Base-by-base conservation (phyloP, 2,888 invertebrate species). In the Melipona beecheii region DNA sequence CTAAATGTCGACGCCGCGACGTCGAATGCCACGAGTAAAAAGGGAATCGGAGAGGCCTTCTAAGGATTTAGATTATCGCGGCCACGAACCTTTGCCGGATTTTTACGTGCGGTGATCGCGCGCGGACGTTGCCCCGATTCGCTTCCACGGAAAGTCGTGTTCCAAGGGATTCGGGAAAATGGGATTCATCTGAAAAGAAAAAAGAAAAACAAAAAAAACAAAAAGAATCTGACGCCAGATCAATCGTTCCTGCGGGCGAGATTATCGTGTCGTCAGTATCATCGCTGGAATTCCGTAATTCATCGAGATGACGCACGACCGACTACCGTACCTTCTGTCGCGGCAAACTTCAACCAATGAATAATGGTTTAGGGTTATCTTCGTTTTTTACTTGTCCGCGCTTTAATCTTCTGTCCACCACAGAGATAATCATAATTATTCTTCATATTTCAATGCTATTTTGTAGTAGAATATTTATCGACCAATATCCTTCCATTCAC, bases 41-140 rank as follows among this genome's bases (percentile, higher is more conserved):
- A 84, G 83, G 74, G 73, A 83, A 79, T 71, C 74, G 65, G 74
- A n/a, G 43, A 19, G 64, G 65, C 58, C 68, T 71, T 66, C 70
- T 5, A 70, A 78, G 78, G 82, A 70, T 86, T 86, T 85, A 75
- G 82, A 85, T 86, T 82, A 80, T 82, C 77, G 71, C 69, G 87
- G 83, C 87, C 64, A 43, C 75, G 68, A 56, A 69, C 80, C 86
- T 88, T 87, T 88, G 43, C 19, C 60, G 58, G 43, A 79, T 90
- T 90, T 91, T 91, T 90, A 70, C 90, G 84, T 74, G 31, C 76
- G 85, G 85, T 79, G 36, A 60, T 70, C 36, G 70, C 88, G 75
- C 89, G 89, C 73, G 85, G 76, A 85, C 84, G 68, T 85, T 85
- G 84, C 77, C 64, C 83, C 75, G 69, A 64, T 78, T 82, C 60